Evolutionary conservation across 2,113 vertebrate species (phyloP), one percentile per base, ranked within the genome.

Genomic region (Gallinago paraguaiae): DNA sequence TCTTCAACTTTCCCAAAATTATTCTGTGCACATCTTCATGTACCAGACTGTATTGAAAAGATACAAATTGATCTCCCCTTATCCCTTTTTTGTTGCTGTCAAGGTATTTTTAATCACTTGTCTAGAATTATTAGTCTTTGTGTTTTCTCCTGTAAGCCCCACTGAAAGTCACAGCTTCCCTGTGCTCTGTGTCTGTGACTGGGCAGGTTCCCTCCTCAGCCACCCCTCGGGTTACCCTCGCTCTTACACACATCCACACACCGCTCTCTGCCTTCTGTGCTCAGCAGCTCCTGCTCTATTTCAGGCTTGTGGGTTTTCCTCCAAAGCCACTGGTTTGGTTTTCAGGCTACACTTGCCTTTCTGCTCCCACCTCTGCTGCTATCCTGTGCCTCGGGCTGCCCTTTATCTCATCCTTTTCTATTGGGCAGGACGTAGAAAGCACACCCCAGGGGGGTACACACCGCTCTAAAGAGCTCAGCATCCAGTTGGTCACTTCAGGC

Each of bases 51-150:
- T 45, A 86, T 1, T 92, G 63, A 87, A 77, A 92, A 87, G 14
- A 72, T 45, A 82, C 1, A 15, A 82, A 90, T 22, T 95, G 91
- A 90, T 88, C 82, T 85, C 12, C 0, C 82, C 41, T 86, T 77
- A 80, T 86, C 50, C 71, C 31, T 77, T 93, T 72, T 50, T 57
- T 92, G 87, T 67, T 89, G 39, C 53, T 78, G 67, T 64, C 83
- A 68, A 27, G 65, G 27, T 82, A 39, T 85, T 94, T 93, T 94
- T 95, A 85, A 92, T 88, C 77, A 79, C 43, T 79, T 57, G 20
- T 30, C 57, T 45, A 15, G 45, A 41, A 39, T 67, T 64, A 92
- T 56, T 75, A 76, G 81, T 41, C 61, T 71, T 25, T 41, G 61
- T 46, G 50, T 85, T 93, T 79, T 87, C 61, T 91, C 75, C 46